Base-by-base conservation (phyloP, 2,888 invertebrate species). In the Melanostoma scalare region DNA sequence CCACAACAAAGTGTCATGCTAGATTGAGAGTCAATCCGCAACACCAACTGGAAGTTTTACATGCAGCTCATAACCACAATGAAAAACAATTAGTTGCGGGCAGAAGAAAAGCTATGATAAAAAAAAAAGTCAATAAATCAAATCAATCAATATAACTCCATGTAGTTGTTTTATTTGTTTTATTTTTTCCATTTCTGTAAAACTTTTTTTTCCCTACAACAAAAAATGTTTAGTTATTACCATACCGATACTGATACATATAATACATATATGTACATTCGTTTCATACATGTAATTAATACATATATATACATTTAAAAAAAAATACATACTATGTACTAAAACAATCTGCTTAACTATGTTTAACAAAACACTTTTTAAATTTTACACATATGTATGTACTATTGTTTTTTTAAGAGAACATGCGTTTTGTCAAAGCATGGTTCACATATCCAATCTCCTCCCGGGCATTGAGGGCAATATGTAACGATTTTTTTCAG, bases 361-460 rank as follows among this genome's bases (percentile, higher is more conserved):
- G n/a, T n/a, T n/a, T n/a, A n/a, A n/a, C n/a, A n/a, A n/a, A n/a
- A n/a, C n/a, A n/a, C n/a, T n/a, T n/a, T n/a, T n/a, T n/a, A n/a
- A n/a, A n/a, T n/a, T n/a, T n/a, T n/a, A n/a, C n/a, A n/a, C n/a
- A n/a, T n/a, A n/a, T 3, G 33, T 10, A 5, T n/a, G n/a, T 35
- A 2, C 5, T 44, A 10, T 10, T 61, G 3, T 1, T 0, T 8
- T 35, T 35, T 9, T 5, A 9, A 35, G 8, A 10, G 10, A 6
- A 52, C 2, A 48, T 77, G 76, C 3, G 40, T n/a, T 36, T 74
- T 53, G 74, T 88, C 88, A 65, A 91, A 91, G 81, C 91, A 91
- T 0, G 72, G 1, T 40, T 87, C 88, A 78, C 91, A 91, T 86
- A 91, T 90, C 91, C 91, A 91, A 77, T 88, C 89, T 9, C 89